A percentile compares a stretch with the other conserved stretches of the same genome.
phyloP scores from a whole-genome alignment of 1,140 invertebrate species.

The Pissodes strobi region DNA sequence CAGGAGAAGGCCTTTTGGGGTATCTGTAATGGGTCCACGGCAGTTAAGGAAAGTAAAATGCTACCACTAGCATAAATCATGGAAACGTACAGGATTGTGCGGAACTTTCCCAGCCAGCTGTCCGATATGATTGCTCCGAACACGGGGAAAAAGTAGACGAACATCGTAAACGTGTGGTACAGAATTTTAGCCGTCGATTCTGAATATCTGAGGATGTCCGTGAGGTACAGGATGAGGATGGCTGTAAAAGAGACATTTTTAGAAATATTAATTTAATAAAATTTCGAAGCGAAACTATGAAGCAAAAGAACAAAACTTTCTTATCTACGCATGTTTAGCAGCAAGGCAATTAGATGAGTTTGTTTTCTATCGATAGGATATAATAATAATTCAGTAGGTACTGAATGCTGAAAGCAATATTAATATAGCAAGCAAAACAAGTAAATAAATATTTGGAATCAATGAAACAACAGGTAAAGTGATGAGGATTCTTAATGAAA shows the following conservation, averaged over 20 bases:
- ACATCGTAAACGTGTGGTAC: slow-evolving; percentile 81
- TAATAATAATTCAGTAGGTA: too few species aligned
- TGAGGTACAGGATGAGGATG: slow-evolving; percentile 80
- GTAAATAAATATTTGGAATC: too few species aligned
- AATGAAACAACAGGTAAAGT: too few species aligned
- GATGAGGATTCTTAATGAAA: too few species aligned
- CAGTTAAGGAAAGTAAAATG: slow-evolving; percentile 73
- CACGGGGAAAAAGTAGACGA: slow-evolving; percentile 87
- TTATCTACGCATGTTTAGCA: too few species aligned
- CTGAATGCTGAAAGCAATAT: too few species aligned
- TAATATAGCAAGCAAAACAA: too few species aligned
- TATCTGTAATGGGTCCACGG: slow-evolving; percentile 63
- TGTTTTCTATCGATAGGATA: too few species aligned
- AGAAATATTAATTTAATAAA: too few species aligned
- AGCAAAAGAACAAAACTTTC: too few species aligned
- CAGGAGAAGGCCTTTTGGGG: slow-evolving; percentile 69
- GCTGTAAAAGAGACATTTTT: slow-evolving; percentile 70
- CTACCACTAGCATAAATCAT: slow-evolving; percentile 86
- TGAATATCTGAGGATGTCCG: slow-evolving; percentile 66
- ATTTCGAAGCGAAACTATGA: too few species aligned
- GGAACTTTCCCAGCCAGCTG: slow-evolving; percentile 83
- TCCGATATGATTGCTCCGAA: slow-evolving; percentile 89
- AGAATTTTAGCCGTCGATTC: slow-evolving; percentile 75
- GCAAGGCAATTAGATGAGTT: too few species aligned
- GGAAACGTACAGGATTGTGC: slow-evolving; percentile 86